Evolutionary conservation across 2,888 invertebrate genomes (phyloP).

Genomic region (Aquatica leii): DNA sequence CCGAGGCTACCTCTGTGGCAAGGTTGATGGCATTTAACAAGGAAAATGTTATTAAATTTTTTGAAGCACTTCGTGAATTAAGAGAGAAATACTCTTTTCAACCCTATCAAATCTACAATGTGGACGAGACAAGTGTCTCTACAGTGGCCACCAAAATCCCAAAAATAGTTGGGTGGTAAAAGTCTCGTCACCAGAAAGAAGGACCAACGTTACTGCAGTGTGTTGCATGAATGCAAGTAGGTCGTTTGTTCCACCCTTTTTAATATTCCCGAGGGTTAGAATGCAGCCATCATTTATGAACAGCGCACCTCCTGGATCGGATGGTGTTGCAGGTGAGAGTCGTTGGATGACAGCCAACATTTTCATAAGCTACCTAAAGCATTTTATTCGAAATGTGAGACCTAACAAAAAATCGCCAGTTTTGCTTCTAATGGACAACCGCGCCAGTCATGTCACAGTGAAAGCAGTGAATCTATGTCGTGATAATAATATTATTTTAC

Average conservation of each 20-base stretch:
- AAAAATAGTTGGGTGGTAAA: conserved; percentile 5
- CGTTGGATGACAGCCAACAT: too few relatives aligned
- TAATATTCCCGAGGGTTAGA: too few relatives aligned
- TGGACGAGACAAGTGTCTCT: too few relatives aligned
- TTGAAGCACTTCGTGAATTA: not conserved
- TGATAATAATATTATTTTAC: not conserved
- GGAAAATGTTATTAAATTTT: not conserved
- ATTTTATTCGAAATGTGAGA: too few relatives aligned
- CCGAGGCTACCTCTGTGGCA: not conserved
- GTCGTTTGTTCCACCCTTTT: conserved; percentile 49
- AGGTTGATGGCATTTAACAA: not conserved
- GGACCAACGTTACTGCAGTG: too few relatives aligned
- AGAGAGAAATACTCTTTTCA: not conserved
- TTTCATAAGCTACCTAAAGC: conserved; percentile 42
- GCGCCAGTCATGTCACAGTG: conserved; percentile 37
- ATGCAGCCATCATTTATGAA: too few relatives aligned
- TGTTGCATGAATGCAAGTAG: conserved; percentile 52
- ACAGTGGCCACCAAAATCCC: not conserved
- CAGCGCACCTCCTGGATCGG: too few relatives aligned
- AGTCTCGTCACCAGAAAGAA: conserved; percentile 47
- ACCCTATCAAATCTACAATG: too few relatives aligned
- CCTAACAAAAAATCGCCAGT: too few relatives aligned
- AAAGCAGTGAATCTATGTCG: too few relatives aligned
- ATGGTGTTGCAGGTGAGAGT: too few relatives aligned
- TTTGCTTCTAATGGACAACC: too few relatives aligned